A percentile compares a stretch with the other conserved stretches of the same genome.
phyloP scores from a whole-genome alignment of 2,888 invertebrate species.

The Tridacna gigas region DNA sequence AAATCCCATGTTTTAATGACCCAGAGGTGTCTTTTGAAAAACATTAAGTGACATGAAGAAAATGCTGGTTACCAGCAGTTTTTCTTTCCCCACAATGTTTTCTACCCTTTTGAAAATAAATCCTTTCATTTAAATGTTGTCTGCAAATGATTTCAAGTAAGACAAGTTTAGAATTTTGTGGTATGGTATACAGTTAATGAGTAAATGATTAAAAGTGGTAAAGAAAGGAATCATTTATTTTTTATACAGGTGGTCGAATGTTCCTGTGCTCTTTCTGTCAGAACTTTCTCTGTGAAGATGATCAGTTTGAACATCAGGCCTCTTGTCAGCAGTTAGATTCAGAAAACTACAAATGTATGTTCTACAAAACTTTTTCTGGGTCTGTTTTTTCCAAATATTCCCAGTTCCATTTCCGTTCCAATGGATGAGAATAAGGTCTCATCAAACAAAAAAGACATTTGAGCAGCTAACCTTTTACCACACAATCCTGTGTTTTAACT shows the following conservation, averaged over 20 bases:
- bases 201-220: too few relatives aligned
- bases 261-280: slow-evolving; percentile 96
- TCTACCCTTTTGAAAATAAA: too few relatives aligned
- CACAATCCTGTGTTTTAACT: too few relatives aligned
- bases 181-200: too few relatives aligned
- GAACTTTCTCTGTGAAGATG: slow-evolving; percentile 94
- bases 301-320: slow-evolving; percentile 98
- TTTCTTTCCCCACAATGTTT: too few relatives aligned
- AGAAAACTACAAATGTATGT: slow-evolving; percentile 96
- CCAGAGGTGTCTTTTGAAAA: too few relatives aligned
- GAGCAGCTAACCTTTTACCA: not conserved
- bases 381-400: not conserved
- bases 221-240: not conserved
- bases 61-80: too few relatives aligned
- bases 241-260: slow-evolving; percentile 85
- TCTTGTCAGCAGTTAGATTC: slow-evolving; percentile 96
- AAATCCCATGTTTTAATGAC: too few relatives aligned
- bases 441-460: not conserved
- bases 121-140: too few relatives aligned
- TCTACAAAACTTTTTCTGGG: not conserved
- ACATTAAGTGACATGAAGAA: too few relatives aligned
- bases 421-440: not conserved
- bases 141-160: too few relatives aligned
- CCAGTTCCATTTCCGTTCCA: not conserved
- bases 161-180: too few relatives aligned